Conservation (phyloP, 2,797 vertebrate species). For the Semotilus atromaculatus region DNA sequence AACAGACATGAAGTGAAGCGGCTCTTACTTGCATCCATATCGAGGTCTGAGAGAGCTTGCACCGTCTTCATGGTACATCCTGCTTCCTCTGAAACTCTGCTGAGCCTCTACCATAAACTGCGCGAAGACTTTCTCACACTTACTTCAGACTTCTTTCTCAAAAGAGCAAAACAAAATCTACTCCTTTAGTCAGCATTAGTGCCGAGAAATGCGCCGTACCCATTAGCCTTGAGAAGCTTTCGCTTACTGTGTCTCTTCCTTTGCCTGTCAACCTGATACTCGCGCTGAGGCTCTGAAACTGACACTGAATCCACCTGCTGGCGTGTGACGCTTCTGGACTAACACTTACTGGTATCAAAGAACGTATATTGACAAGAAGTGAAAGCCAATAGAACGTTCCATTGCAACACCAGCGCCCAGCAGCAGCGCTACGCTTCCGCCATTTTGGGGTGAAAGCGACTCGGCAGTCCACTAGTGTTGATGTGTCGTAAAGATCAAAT, state of each 20-base stretch:
- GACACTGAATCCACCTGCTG: conserved; percentile 38
- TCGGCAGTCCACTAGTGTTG: too few relatives aligned
- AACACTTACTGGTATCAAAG: too few relatives aligned
- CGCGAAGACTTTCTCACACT: neutral
- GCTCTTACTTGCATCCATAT: conserved; percentile 91
- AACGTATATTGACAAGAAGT: too few relatives aligned
- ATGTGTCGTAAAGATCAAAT: too few relatives aligned
- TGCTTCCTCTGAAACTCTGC: conserved; percentile 67
- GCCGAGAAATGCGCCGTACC: neutral
- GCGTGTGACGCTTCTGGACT: neutral
- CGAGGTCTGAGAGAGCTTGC: conserved; percentile 85
- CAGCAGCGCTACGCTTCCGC: too few relatives aligned
- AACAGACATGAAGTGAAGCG: neutral
- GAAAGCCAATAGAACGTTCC: too few relatives aligned
- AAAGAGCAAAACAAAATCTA: neutral
- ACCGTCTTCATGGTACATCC: conserved; percentile 92
- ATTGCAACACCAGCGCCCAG: too few relatives aligned
- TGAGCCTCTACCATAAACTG: conserved; percentile 26
- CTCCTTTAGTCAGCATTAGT: conserved; percentile 15
- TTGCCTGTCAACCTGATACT: conserved; percentile 27
- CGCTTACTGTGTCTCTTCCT: conserved; percentile 11
- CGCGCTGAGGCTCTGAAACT: neutral
- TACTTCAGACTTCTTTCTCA: neutral
- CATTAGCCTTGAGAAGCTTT: neutral
- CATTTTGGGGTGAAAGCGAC: too few relatives aligned